Evolutionary conservation across 2,797 vertebrate genomes (phyloP), one percentile per base, ranked within the genome.

Genomic region (Tapirus indicus): DNA sequence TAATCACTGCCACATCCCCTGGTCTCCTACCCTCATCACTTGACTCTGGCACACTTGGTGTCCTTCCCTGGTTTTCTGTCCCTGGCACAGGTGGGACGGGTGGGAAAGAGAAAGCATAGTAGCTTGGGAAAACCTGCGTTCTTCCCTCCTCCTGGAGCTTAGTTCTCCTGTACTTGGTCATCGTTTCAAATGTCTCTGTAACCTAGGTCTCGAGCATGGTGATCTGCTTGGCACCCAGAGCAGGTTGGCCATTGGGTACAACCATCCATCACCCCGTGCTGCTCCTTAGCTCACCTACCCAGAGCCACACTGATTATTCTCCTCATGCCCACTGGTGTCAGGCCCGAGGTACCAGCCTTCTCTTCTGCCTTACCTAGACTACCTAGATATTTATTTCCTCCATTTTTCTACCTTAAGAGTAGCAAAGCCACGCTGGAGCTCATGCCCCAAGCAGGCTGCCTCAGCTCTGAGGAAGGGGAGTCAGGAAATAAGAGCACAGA

Each of bases 321-420:
- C 9, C 72, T 72, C 17, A 2, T 0, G 49, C 35, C 18, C 82
- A 16, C 56, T 5, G 18, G 49, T 6, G 35, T 80, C 62, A 49
- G 94, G 75, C n/a, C 27, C 60, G 52, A 32, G 74, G 35, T 10
- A 9, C 16, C 79, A 32, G 86, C 62, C 88, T 88, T 92, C 80
- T 95, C 9, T 13, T 72, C 74, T 49, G 78, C 68, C 94, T 92
- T 91, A 89, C 38, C 23, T 41, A 2, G 72, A 56, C 84, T 35
- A 60, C 88, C 92, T 91, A 82, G 86, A 35, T 97, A 97, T 95
- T 98, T 98, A 98, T 98, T 97, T 95, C 66, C 90, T 88, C 11
- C 21, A 9, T 69, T 71, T 89, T 41, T 62, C 71, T 72, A 13
- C 83, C 52, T 80, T 49, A 47, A n/a, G 13, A 62, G 58, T 58